phyloP scores from a whole-genome alignment of 2,113 vertebrate genomes.

The Xyliphius kryptos region DNA sequence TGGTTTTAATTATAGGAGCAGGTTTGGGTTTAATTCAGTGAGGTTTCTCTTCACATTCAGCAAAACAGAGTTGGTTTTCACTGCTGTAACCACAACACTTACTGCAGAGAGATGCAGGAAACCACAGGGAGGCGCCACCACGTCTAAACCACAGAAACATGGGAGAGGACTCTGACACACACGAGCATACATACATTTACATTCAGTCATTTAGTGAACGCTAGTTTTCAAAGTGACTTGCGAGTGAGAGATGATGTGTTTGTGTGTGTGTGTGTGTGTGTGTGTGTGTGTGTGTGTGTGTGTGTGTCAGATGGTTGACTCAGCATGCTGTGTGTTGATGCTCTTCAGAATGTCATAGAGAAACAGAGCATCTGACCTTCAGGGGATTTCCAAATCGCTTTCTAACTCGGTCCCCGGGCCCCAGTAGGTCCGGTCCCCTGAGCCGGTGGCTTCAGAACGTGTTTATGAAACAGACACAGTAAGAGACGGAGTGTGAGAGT shows the following conservation, averaged over 20 bases:
- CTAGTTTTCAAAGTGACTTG: too few species aligned
- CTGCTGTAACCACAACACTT: slow-evolving; percentile 29
- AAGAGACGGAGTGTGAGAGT: too few species aligned
- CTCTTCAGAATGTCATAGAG: too few species aligned
- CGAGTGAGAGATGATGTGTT: too few species aligned
- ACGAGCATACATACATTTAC: background rate
- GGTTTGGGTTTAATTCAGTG: background rate
- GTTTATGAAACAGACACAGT: background rate
- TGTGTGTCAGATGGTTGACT: too few species aligned
- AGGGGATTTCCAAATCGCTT: too few species aligned
- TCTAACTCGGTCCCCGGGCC: too few species aligned
- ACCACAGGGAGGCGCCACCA: slow-evolving; percentile 21
- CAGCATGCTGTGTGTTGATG: too few species aligned
- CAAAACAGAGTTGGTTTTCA: slow-evolving; percentile 16
- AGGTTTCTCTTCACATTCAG: background rate
- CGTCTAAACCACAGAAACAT: slow-evolving; percentile 26
- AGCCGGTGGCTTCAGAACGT: background rate
- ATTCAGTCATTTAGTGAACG: background rate
- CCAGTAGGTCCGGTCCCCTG: too few species aligned
- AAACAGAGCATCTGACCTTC: too few species aligned
- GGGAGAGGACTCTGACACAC: slow-evolving; percentile 3
- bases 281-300: too few species aligned
- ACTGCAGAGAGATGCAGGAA: slow-evolving; percentile 17
- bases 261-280: too few species aligned
- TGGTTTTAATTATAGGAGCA: background rate